Conservation (phyloP, 2,797 vertebrate species). For the Remorina albescens region DNA sequence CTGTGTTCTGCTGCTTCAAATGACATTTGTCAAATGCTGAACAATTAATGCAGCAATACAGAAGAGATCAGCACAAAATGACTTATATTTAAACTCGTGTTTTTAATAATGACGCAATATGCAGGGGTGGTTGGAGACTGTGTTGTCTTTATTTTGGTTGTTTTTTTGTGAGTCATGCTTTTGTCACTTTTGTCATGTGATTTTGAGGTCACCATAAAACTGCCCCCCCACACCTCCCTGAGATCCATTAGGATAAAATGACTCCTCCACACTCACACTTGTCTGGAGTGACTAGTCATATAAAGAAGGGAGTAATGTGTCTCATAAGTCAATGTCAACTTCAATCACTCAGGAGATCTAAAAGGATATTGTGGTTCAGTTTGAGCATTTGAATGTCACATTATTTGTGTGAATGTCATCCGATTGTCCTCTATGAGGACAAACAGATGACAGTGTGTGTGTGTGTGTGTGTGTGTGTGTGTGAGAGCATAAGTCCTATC, state of each 20-base stretch:
- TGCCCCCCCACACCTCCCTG: slow-evolving; percentile 24
- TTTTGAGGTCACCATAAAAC: slow-evolving; percentile 45
- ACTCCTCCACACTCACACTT: slow-evolving; percentile 32
- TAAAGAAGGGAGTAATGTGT: slow-evolving; percentile 35
- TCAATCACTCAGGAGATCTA: slow-evolving; percentile 48
- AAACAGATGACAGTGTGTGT: slow-evolving; percentile 17
- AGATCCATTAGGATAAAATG: slow-evolving; percentile 64
- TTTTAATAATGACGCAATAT: slow-evolving; percentile 22
- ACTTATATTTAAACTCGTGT: slow-evolving; percentile 48
- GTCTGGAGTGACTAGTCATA: slow-evolving; percentile 38
- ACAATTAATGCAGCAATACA: slow-evolving; percentile 64
- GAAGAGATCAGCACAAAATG: slow-evolving; percentile 45
- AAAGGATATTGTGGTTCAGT: slow-evolving; percentile 44
- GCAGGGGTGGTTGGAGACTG: slow-evolving; percentile 11
- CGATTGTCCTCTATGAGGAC: too few species aligned
- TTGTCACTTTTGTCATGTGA: slow-evolving; percentile 40
- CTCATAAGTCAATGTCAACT: slow-evolving; percentile 42
- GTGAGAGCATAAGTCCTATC: slow-evolving; percentile 19
- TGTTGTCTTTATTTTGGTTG: slow-evolving; percentile 8
- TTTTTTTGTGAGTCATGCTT: slow-evolving; percentile 27
- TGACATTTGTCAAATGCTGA: slow-evolving; percentile 61
- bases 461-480: not conserved
- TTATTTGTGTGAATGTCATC: slow-evolving; percentile 43
- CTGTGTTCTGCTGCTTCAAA: not conserved
- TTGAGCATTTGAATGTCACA: slow-evolving; percentile 52